phyloP scores from a whole-genome alignment of 1,140 invertebrate species.

The Camponotus vicinus region DNA sequence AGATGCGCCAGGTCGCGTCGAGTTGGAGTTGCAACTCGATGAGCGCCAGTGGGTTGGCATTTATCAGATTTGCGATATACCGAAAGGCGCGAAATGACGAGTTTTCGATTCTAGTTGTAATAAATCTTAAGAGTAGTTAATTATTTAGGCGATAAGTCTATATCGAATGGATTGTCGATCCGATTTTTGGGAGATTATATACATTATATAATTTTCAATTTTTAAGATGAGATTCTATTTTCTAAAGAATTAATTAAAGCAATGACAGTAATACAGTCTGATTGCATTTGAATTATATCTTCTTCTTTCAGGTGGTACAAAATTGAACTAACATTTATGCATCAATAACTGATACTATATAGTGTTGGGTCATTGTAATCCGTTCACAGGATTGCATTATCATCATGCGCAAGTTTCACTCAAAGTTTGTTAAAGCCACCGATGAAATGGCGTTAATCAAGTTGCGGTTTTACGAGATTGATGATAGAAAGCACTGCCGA shows the following conservation, averaged over 20 bases:
- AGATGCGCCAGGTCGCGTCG: slow-evolving; percentile 35
- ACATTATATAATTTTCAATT: not conserved
- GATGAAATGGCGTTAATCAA: slow-evolving; percentile 5
- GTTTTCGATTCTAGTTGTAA: not conserved
- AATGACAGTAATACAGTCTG: too few relatives aligned
- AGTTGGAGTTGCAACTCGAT: slow-evolving; percentile 30
- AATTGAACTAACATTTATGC: not conserved
- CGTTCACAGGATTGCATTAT: not conserved
- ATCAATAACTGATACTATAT: slow-evolving; percentile 19
- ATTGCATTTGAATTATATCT: not conserved
- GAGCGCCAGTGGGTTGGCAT: slow-evolving; percentile 4
- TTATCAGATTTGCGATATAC: slow-evolving; percentile 29
- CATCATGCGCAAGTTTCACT: not conserved
- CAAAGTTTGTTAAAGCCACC: not conserved
- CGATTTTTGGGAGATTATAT: not conserved
- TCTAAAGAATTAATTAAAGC: not conserved
- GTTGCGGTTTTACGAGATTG: not conserved
- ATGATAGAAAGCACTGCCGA: not conserved
- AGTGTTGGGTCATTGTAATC: not conserved
- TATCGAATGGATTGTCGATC: not conserved
- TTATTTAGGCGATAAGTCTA: not conserved
- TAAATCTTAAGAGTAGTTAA: not conserved
- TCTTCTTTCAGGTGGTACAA: not conserved
- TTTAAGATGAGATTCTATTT: not conserved
- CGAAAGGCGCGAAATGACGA: slow-evolving; percentile 1